These are phyloP conservation scores for Megalopta genalis DNA, from an alignment of 1,140 invertebrate genomes.

Conservation along the genomic window DNA sequence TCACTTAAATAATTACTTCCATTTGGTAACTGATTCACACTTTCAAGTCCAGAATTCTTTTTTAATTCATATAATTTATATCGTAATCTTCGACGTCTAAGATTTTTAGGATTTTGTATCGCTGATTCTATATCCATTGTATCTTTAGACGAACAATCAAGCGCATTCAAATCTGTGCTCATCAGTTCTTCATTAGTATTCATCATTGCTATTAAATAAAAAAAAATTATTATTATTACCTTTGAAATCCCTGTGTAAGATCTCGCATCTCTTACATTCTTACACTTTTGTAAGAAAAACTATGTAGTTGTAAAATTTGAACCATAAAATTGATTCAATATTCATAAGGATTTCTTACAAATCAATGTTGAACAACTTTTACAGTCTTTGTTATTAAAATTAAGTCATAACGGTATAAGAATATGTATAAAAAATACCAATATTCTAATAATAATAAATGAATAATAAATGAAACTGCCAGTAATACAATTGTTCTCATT, in stretches of 20 bases:
- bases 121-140: too few relatives aligned
- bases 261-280: background rate
- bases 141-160: background rate
- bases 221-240: background rate
- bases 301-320: background rate
- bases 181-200: background rate
- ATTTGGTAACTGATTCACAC: too few relatives aligned
- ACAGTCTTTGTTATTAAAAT: background rate
- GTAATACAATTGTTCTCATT: background rate
- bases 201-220: background rate
- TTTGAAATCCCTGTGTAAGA: background rate
- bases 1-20: background rate
- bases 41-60: background rate
- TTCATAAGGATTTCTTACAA: background rate
- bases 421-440: background rate
- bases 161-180: background rate
- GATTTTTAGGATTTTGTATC: too few relatives aligned
- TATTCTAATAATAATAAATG: background rate
- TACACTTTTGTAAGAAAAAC: background rate
- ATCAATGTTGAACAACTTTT: background rate
- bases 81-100: too few relatives aligned
- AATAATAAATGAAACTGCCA: background rate
- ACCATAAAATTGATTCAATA: too few relatives aligned
- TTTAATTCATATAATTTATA: background rate
- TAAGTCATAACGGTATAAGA: background rate